A percentile compares a stretch with the other conserved stretches of the same genome.
phyloP scores from a whole-genome alignment of 2,797 vertebrate genomes.

The Lophius americanus region DNA sequence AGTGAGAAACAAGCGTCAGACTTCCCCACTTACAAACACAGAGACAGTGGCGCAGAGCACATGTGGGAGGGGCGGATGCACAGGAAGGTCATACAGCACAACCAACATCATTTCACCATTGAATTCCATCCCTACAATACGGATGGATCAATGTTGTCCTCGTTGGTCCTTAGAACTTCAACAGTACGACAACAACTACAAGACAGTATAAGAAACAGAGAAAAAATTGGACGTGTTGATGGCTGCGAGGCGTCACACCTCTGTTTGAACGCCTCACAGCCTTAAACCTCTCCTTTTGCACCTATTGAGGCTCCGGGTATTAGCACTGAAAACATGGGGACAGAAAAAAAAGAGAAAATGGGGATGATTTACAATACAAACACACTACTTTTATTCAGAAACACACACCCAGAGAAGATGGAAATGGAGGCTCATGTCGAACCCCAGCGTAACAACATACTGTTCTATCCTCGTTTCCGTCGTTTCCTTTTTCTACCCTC shows the following conservation, averaged over 20 bases:
- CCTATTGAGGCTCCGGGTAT: slow-evolving; percentile 49
- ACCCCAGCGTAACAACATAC: slow-evolving; percentile 56
- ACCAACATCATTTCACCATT: slow-evolving; percentile 62
- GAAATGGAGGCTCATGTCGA: slow-evolving; percentile 60
- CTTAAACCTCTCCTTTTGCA: slow-evolving; percentile 53
- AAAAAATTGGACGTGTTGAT: slow-evolving; percentile 51
- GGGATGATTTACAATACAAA: slow-evolving; percentile 62
- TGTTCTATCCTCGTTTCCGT: slow-evolving; percentile 59
- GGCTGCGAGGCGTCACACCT: slow-evolving; percentile 51
- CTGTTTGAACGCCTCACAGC: slow-evolving; percentile 57
- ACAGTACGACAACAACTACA: slow-evolving; percentile 77
- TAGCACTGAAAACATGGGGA: slow-evolving; percentile 52
- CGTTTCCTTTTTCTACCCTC: slow-evolving; percentile 59
- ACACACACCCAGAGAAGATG: slow-evolving; percentile 59
- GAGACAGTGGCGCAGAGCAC: slow-evolving; percentile 63
- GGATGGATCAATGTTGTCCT: slow-evolving; percentile 50
- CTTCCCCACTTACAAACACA: slow-evolving; percentile 61
- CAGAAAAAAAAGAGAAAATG: slow-evolving; percentile 61
- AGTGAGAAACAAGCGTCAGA: slow-evolving; percentile 58
- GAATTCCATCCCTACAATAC: slow-evolving; percentile 44
- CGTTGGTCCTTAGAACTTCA: slow-evolving; percentile 64
- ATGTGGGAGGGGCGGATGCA: slow-evolving; percentile 55
- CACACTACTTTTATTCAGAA: slow-evolving; percentile 69
- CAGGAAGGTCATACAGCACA: slow-evolving; percentile 67
- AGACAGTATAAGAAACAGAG: slow-evolving; percentile 77